phyloP scores from a whole-genome alignment of 2,797 vertebrate genomes.

The Diglossa cyanea region DNA sequence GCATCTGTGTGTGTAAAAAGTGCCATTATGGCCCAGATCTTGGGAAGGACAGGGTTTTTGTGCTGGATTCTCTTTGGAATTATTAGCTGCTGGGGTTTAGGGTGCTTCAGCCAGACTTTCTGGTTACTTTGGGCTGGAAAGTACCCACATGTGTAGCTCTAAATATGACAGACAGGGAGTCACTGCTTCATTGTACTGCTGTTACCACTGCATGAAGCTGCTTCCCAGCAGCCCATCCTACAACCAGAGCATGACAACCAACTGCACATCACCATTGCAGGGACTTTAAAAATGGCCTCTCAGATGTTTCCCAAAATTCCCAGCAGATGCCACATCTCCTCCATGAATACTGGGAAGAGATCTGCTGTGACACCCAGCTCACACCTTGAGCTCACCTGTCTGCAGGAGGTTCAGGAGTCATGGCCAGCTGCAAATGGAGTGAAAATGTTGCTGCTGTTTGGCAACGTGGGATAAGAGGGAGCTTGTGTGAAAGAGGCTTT shows the following conservation, averaged over 20 bases:
- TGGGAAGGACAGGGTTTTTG: neutral
- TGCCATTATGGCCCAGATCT: neutral
- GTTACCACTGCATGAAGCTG: neutral
- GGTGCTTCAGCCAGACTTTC: neutral
- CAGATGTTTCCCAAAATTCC: neutral
- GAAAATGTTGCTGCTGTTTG: neutral
- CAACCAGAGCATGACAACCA: neutral
- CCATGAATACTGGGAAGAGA: neutral
- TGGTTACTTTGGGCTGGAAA: neutral
- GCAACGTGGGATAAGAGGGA: neutral
- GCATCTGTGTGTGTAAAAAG: neutral
- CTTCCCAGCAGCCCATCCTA: neutral
- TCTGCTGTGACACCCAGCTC: neutral
- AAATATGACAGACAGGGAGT: neutral
- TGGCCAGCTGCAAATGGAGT: neutral
- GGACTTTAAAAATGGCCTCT: neutral
- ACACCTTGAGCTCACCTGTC: neutral
- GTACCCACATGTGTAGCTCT: neutral
- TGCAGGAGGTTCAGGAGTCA: neutral
- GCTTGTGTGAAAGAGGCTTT: neutral
- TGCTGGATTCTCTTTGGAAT: neutral
- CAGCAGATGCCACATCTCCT: neutral
- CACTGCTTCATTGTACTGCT: neutral
- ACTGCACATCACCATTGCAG: neutral
- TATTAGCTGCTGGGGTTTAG: neutral